These are phyloP conservation scores for Hofmannophila pseudospretella DNA, from an alignment of 2,888 invertebrate species.

Conservation along the genomic window DNA sequence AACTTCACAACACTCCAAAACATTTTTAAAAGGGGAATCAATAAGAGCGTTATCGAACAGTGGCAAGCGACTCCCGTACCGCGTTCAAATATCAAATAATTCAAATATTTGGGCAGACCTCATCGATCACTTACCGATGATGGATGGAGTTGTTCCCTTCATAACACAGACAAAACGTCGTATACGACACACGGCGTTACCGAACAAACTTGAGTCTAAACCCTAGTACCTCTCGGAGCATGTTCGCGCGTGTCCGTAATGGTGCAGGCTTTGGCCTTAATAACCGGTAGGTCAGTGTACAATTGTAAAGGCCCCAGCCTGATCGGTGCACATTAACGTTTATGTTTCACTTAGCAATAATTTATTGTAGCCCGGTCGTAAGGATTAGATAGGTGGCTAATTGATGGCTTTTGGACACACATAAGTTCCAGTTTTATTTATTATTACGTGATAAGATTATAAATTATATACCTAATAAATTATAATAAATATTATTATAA, in stretches of 20 bases:
- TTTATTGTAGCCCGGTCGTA: constrained; percentile 51
- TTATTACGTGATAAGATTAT: constrained; percentile 1
- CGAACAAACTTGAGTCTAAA: constrained; percentile 8
- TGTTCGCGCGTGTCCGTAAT: background rate
- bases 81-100: constrained; percentile 58
- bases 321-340: constrained; percentile 65
- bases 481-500: too few species aligned
- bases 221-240: background rate
- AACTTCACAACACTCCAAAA: background rate
- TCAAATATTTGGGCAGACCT: constrained; percentile 71
- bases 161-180: constrained; percentile 18
- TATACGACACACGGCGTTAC: constrained; percentile 11
- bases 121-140: constrained; percentile 73
- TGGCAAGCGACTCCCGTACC: constrained; percentile 37
- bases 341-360: constrained; percentile 68
- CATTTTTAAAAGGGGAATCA: constrained; percentile 1
- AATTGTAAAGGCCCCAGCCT: constrained; percentile 59
- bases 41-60: constrained; percentile 19
- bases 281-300: constrained; percentile 53
- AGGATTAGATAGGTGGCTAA: constrained; percentile 39
- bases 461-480: too few species aligned
- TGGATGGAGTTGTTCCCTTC: constrained; percentile 54
- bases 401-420: constrained; percentile 25
- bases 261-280: constrained; percentile 35
- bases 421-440: constrained; percentile 6